These are phyloP conservation scores for Meloidogyne exigua DNA, from an alignment of 1,140 invertebrate species.

Conservation along the genomic window DNA sequence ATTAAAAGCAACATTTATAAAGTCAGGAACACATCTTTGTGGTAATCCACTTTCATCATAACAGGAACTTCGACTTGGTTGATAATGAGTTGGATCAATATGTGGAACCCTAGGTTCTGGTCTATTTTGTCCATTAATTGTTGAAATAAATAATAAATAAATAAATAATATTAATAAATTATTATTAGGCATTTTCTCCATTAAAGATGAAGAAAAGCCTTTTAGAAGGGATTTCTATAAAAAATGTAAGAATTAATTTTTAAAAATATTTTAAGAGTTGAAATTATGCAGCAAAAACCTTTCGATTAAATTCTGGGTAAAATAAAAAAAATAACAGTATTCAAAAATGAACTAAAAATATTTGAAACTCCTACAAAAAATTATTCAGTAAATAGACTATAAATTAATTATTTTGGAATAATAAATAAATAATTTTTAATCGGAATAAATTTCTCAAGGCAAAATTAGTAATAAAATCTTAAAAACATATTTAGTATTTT, in stretches of 20 bases:
- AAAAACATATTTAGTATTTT: too few species aligned
- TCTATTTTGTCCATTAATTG: not conserved
- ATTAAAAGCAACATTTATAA: constrained; percentile 90
- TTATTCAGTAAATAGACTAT: too few species aligned
- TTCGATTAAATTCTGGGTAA: too few species aligned
- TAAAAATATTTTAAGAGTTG: too few species aligned
- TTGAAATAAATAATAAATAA: constrained; percentile 3
- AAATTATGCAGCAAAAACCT: too few species aligned
- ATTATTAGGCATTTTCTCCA: not conserved
- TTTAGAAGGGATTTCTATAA: not conserved
- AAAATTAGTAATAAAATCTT: too few species aligned
- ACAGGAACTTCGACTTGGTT: constrained; percentile 61
- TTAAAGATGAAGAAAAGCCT: not conserved
- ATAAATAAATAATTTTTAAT: too few species aligned
- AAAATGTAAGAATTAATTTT: not conserved
- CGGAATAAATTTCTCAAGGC: too few species aligned
- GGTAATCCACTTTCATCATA: constrained; percentile 66
- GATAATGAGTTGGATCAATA: constrained; percentile 11
- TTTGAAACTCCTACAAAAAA: too few species aligned
- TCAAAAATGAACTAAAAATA: too few species aligned
- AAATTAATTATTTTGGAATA: too few species aligned
- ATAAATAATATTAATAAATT: constrained; percentile 1
- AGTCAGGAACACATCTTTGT: constrained; percentile 88
- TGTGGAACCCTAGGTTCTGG: not conserved
- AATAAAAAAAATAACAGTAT: not conserved